A percentile compares a stretch with the other conserved stretches of the same genome.
Conservation (phyloP, 2,797 vertebrate species). For the Onychomys leucogaster region DNA sequence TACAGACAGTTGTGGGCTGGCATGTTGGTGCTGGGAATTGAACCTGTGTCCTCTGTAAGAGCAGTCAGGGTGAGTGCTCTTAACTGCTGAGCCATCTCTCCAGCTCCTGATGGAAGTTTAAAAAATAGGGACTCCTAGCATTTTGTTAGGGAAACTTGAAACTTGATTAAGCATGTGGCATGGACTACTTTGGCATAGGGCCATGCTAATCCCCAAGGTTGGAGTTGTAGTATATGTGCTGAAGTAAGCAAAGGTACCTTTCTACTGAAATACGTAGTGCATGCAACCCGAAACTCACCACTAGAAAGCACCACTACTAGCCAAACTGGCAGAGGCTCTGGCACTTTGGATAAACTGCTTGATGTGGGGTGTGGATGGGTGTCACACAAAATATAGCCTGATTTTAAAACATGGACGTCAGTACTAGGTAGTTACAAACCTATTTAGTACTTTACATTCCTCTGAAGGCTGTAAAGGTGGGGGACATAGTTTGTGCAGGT, state of each 20-base stretch:
- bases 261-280: not conserved
- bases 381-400: not conserved
- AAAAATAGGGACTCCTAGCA: not conserved
- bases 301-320: slow-evolving; percentile 34
- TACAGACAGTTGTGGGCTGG: not conserved
- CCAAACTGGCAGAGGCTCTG: not conserved
- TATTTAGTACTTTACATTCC: not conserved
- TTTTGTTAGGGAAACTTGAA: not conserved
- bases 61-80: not conserved
- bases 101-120: not conserved
- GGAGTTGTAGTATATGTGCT: too few species aligned
- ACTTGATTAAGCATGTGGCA: not conserved
- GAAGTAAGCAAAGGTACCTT: not conserved
- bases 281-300: not conserved
- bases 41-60: not conserved
- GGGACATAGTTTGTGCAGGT: not conserved
- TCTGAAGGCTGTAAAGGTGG: not conserved
- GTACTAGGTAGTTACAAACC: not conserved
- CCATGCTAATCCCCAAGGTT: not conserved
- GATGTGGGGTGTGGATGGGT: not conserved
- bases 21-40: not conserved
- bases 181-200: too few species aligned
- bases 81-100: not conserved
- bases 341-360: not conserved
- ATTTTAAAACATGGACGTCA: not conserved